Conservation (phyloP, 2,113 vertebrate species). For the Agapornis roseicollis region DNA sequence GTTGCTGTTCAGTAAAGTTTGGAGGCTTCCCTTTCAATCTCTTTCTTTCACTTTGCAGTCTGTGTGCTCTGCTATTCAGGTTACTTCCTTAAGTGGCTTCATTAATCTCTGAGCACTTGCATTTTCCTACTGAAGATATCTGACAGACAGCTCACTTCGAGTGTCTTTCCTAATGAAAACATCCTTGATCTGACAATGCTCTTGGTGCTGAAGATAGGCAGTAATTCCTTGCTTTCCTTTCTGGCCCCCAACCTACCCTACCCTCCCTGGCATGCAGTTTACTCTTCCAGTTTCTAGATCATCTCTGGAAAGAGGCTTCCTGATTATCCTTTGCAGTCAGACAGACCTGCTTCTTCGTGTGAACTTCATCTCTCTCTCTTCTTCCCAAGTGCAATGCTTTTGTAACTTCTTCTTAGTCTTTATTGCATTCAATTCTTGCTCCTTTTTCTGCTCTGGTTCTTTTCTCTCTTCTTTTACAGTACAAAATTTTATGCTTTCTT, state of each 20-base stretch:
- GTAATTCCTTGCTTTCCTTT: background rate
- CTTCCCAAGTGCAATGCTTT: background rate
- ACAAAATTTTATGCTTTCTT: background rate
- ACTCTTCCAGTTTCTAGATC: background rate
- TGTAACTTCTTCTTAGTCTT: background rate
- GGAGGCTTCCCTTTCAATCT: background rate
- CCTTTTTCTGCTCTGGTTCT: background rate
- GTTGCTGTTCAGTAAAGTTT: background rate
- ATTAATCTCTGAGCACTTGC: background rate
- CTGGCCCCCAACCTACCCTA: background rate
- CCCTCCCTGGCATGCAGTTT: background rate
- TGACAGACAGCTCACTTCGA: background rate
- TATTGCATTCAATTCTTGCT: background rate
- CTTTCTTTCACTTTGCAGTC: background rate
- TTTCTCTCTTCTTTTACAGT: background rate
- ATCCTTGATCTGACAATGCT: background rate
- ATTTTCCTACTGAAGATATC: constrained; percentile 9
- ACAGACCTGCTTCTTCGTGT: background rate
- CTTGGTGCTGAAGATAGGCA: background rate
- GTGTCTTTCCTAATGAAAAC: constrained; percentile 1
- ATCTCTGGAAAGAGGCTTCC: background rate
- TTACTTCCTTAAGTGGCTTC: constrained; percentile 16
- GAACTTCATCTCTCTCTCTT: background rate
- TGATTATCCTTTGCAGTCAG: background rate
- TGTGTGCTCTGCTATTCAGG: background rate